Evolutionary conservation across 2,113 vertebrate genomes (phyloP).

Genomic region (Melanotaenia duboulayi): DNA sequence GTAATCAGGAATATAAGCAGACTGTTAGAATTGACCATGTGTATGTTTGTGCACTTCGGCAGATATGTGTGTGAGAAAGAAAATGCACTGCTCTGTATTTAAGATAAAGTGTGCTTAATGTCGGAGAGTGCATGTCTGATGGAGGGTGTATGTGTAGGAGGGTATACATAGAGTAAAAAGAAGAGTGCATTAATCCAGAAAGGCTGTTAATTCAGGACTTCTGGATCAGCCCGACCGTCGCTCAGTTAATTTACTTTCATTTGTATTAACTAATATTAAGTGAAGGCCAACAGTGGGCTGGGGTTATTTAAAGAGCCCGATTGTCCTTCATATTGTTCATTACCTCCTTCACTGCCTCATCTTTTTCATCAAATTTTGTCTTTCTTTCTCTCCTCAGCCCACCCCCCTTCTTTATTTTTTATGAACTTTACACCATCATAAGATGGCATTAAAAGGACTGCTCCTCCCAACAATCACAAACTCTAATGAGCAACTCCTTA

Average conservation of each 20-base stretch:
- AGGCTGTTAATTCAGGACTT: conserved; percentile 58
- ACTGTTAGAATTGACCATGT: conserved; percentile 15
- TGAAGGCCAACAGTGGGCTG: conserved; percentile 47
- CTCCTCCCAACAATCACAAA: conserved; percentile 53
- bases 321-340: conserved; percentile 48
- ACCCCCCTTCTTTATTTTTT: conserved; percentile 3
- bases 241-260: conserved; percentile 67
- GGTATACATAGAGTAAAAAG: conserved; percentile 18
- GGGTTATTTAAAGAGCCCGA: conserved; percentile 57
- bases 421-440: conserved; percentile 39
- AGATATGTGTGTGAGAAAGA: conserved; percentile 26
- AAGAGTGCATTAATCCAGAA: conserved; percentile 45
- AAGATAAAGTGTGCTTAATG: conserved; percentile 12
- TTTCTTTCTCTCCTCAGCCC: conserved; percentile 1
- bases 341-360: conserved; percentile 47
- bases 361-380: conserved; percentile 27
- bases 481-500: conserved; percentile 57
- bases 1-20: conserved; percentile 30
- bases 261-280: conserved; percentile 67
- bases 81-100: conserved; percentile 27
- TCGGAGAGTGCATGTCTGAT: background rate
- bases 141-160: conserved; percentile 2
- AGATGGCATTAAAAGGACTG: background rate
- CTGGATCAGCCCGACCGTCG: conserved; percentile 53
- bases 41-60: conserved; percentile 37